These are phyloP conservation scores for Aphelocoma californica DNA, from an alignment of 2,797 vertebrate genomes.

Conservation along the genomic window DNA sequence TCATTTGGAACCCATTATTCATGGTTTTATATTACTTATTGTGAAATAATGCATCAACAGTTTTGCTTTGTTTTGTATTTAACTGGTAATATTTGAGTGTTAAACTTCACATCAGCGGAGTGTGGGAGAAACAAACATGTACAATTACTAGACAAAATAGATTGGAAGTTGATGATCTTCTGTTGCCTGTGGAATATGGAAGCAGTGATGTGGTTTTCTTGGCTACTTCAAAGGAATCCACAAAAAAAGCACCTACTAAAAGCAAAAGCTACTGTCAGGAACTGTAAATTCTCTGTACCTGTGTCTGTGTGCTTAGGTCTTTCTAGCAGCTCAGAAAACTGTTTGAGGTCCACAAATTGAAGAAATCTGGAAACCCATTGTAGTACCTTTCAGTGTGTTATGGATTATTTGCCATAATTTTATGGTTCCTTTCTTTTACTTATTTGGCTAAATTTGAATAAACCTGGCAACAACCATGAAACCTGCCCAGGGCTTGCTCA, in stretches of 20 bases:
- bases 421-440: neutral
- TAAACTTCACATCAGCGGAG: slow-evolving; percentile 44
- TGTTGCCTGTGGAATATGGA: slow-evolving; percentile 56
- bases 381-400: neutral
- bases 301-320: neutral
- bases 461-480: neutral
- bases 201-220: slow-evolving; percentile 68
- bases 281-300: neutral
- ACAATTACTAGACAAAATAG: slow-evolving; percentile 56
- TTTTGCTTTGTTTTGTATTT: slow-evolving; percentile 70
- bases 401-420: neutral
- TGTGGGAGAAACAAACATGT: slow-evolving; percentile 60
- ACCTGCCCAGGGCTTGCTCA: neutral
- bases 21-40: slow-evolving; percentile 67
- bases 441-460: neutral
- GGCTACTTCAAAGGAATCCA: slow-evolving; percentile 70
- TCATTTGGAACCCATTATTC: slow-evolving; percentile 69
- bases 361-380: neutral
- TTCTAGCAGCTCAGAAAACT: neutral
- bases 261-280: slow-evolving; percentile 27
- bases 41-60: slow-evolving; percentile 65
- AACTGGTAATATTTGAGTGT: slow-evolving; percentile 60
- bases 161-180: slow-evolving; percentile 56
- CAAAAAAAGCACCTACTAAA: slow-evolving; percentile 44
- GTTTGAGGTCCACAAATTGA: neutral